Evolutionary conservation across 2,797 vertebrate species (phyloP), one percentile per base, ranked within the genome.

Genomic region (Alfaro cultratus): DNA sequence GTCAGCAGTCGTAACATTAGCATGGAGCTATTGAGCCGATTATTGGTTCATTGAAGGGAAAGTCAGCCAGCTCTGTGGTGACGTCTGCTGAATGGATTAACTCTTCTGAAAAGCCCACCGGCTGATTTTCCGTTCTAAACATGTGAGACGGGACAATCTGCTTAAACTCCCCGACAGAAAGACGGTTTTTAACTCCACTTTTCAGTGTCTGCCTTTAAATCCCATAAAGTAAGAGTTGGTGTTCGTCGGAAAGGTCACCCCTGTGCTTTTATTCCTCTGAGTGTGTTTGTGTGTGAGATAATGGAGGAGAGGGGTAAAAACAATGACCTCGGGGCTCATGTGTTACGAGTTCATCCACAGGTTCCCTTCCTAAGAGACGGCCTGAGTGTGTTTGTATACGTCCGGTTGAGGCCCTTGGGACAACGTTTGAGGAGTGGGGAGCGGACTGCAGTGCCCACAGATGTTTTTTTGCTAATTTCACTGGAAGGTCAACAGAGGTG

Each of bases 401-500:
- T 78, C 79, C 70, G 84, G 75, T 83, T 85, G 34, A 36, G 76
- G 81, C 87, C 85, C 87, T 7, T 26, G 89, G 83, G 89, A 87
- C 82, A 1, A 47, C 60, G 86, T 80, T 79, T 62, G 83, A 91
- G 89, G 81, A 87, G 85, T 13, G 53, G 76, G 85, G 85, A 87
- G 90, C 90, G 89, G 79, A 85, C 75, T 67, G 86, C 86, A 85
- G 75, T 62, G 86, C 86, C 86, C 85, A 87, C 89, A 93, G 92
- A 90, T 94, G 94, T 84, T 94, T 94, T 95, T 90, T 90, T 75
- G 43, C 88, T 94, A 80, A 86, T 90, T 85, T 77, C 83, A 36
- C 77, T 75, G 83, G 79, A 86, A 90, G 92, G 90, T 91, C 77
- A 45, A 43, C 34, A 75, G 74, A 60, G 84, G 68, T 87, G 90